Base-by-base conservation (phyloP, 2,888 invertebrate species). In the Leptopilina syphax region DNA sequence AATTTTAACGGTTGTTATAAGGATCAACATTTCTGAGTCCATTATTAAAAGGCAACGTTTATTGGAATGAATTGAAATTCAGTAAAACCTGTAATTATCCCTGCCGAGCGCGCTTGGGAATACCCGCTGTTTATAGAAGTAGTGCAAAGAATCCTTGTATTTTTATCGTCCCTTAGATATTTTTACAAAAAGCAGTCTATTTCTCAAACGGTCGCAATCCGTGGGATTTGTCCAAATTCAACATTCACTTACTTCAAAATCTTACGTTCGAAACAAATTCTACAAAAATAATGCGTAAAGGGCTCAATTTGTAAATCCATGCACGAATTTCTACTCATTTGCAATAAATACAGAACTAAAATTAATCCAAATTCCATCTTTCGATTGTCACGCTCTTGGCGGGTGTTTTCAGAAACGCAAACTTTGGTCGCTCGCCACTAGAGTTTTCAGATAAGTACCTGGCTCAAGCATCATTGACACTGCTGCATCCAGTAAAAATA, bases 71-170 rank as follows among this genome's bases (percentile, higher is more conserved):
- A 27, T 73, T 60, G 76, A 66, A 50, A 79, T 82, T n/a, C 68
- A 77, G 76, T 67, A 77, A 83, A 85, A 81, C 84, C 79, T 82
- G 77, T 85, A 87, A 89, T 89, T 88, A 88, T 88, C 86, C 73
- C 87, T 84, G 86, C 81, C 65, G 86, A 78, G 81, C 70, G 78
- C 77, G 76, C 82, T 34, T 79, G 77, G 66, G 79, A 77, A 50
- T 81, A 77, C 83, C 81, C 57, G 82, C 80, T 24, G 80, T 7
- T 50, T 77, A 34, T 65, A 70, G 57, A 65, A 63, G 47, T 79
- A 65, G 68, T 78, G 79, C 81, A 82, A 81, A 78, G 73, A 78
- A 80, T 77, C 67, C 78, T 78, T 83, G 78, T 77, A 76, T 73
- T 80, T 73, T 60, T 73, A 77, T 78, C 9, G 76, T 78, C 65